Percentiles rank a stretch among this genome's conserved stretches.
Evolutionary conservation across 2,113 vertebrate species (phyloP).

Genomic region (Triplophysa rosa): DNA sequence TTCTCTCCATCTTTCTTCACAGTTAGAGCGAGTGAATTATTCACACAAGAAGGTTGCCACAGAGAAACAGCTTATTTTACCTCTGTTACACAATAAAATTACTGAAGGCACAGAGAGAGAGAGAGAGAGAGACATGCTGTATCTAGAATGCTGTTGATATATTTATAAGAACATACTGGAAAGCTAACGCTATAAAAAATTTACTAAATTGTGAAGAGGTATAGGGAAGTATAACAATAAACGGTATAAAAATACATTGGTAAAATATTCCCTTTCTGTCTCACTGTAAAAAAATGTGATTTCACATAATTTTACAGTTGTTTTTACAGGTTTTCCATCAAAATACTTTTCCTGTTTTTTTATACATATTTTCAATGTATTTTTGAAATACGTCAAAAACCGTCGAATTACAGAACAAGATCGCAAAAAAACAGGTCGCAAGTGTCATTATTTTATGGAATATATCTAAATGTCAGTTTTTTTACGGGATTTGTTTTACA

Average conservation of each 20-base stretch:
- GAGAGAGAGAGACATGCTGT: not conserved
- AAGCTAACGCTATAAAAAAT: conserved; percentile 73
- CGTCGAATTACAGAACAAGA: too few relatives aligned
- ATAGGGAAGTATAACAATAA: conserved; percentile 44
- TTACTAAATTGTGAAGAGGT: conserved; percentile 60
- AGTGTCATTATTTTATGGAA: too few relatives aligned
- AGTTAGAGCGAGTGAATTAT: conserved; percentile 69
- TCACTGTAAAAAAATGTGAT: not conserved
- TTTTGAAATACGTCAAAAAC: too few relatives aligned
- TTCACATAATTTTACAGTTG: too few relatives aligned
- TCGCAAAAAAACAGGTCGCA: too few relatives aligned
- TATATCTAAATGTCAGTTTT: too few relatives aligned
- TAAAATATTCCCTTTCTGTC: too few relatives aligned
- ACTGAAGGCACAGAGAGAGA: conserved; percentile 43
- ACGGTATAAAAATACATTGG: too few relatives aligned
- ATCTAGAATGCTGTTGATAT: conserved; percentile 72
- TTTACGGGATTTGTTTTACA: too few relatives aligned
- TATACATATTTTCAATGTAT: too few relatives aligned
- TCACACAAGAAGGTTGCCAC: conserved; percentile 60
- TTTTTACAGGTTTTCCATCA: too few relatives aligned
- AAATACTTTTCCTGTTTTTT: too few relatives aligned
- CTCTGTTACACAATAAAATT: conserved; percentile 66
- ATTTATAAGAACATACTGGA: conserved; percentile 76
- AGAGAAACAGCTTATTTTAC: conserved; percentile 64
- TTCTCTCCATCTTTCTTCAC: conserved; percentile 38